phyloP scores from a whole-genome alignment of 2,888 invertebrate species.

The Gnatocerus cornutus region DNA sequence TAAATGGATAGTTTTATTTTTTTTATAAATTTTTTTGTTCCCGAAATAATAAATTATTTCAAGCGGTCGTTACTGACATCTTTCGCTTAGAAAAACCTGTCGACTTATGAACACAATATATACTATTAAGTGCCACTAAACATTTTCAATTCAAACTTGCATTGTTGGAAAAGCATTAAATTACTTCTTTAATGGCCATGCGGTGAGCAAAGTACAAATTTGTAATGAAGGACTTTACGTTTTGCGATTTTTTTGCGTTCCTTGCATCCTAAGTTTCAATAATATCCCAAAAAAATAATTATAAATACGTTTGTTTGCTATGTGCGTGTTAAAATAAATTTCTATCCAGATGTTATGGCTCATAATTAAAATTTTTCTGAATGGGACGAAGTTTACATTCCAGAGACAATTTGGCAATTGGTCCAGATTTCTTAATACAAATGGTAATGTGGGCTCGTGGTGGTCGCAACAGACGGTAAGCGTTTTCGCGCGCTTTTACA shows the following conservation, averaged over 20 bases:
- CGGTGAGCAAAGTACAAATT: conserved; percentile 32
- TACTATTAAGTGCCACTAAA: conserved; percentile 40
- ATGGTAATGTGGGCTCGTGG: background rate
- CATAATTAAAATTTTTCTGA: background rate
- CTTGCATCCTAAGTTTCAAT: too few relatives aligned
- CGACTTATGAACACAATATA: conserved; percentile 35
- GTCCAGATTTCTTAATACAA: background rate
- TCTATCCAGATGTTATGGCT: background rate
- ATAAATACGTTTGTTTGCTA: too few relatives aligned
- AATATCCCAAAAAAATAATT: too few relatives aligned
- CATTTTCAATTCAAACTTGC: conserved; percentile 35
- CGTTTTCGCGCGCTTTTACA: conserved; percentile 24
- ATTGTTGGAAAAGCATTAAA: conserved; percentile 43
- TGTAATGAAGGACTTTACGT: conserved; percentile 31
- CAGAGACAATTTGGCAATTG: background rate
- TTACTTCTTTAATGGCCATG: conserved; percentile 38
- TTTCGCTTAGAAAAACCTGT: conserved; percentile 25
- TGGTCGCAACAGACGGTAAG: background rate
- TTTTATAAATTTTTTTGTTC: conserved; percentile 27
- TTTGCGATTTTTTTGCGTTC: too few relatives aligned
- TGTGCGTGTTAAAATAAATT: too few relatives aligned
- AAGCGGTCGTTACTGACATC: conserved; percentile 24
- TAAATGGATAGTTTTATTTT: background rate
- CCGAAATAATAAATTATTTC: conserved; percentile 11
- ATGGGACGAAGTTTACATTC: background rate